Base-by-base conservation (phyloP, 1,140 invertebrate genomes). In the Ceratoteleas bidentatus region DNA sequence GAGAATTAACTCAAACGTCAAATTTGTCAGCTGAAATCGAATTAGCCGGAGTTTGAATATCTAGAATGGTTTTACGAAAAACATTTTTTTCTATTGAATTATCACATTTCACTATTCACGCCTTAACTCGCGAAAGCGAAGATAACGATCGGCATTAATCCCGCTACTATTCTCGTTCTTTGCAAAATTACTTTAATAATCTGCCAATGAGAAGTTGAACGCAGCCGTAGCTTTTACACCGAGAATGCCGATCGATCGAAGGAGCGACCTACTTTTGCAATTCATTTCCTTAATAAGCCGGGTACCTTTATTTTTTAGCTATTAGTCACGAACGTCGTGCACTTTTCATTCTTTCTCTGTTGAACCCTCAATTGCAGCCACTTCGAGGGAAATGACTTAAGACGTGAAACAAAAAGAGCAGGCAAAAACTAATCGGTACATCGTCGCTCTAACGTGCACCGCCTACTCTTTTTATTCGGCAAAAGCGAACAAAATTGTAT, bases 201-300 rank as follows among this genome's bases (percentile, higher is more conserved):
- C 70, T 70, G 60, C 50, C 70, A 60, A 70, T 75, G 65, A 69
- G 52, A 70, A 75, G 65, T 75, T 75, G 58, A 70, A 74, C 53
- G 53, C 50, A 66, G 50, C 68, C 47, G 45, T 47, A 7, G 75
- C 73, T 74, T 75, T 75, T 66, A 75, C 60, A 54, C 47, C 38
- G 57, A 53, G 65, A n/a, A 74, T 62, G 57, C 36, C 53, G 47
- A 75, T 75, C 78, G 78, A 74, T 80, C 58, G 47, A 74, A 64
- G 49, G 52, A 69, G 47, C 53, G 77, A 57, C 77, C 77, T 81
- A 81, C 77, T 80, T 80, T 81, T 57, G 57, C 54, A 74, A 64
- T 81, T 81, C 77, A 81, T 81, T 81, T 81, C 65, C 70, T 74
- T 74, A 81, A 81, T 81, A 81, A 79, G 76, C 50, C 50, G 15